A percentile compares a stretch with the other conserved stretches of the same genome.
phyloP scores from a whole-genome alignment of 2,797 vertebrate genomes.

The Okamejei kenojei region DNA sequence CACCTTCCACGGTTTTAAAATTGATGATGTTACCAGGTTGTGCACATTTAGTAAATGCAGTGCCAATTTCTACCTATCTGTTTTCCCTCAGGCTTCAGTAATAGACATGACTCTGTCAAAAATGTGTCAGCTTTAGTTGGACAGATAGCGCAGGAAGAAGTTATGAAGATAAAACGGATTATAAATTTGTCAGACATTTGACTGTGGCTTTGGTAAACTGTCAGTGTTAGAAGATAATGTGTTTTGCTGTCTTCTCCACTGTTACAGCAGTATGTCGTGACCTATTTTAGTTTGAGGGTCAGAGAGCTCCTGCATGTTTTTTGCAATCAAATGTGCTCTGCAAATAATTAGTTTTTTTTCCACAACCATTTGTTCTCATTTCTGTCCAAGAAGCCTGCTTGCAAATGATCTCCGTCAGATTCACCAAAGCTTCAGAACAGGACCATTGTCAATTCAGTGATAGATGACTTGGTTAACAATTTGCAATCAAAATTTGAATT shows the following conservation, averaged over 20 bases:
- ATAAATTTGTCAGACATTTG: not conserved
- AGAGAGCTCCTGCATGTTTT: not conserved
- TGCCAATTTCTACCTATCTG: not conserved
- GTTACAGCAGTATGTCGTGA: not conserved
- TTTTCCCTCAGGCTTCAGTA: not conserved
- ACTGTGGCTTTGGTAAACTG: not conserved
- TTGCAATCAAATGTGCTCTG: not conserved
- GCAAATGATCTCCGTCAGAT: not conserved
- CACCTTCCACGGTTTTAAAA: not conserved
- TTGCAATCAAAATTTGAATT: not conserved
- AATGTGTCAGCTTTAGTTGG: not conserved
- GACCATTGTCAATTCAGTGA: conserved; percentile 18
- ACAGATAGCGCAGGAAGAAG: not conserved
- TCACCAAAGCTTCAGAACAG: not conserved
- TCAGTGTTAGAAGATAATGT: not conserved
- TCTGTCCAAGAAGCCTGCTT: conserved; percentile 3
- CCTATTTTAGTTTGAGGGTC: not conserved
- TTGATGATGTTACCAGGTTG: not conserved
- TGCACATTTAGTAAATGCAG: not conserved
- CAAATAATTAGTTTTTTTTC: conserved; percentile 5
- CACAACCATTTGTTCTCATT: not conserved
- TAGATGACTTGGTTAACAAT: not conserved
- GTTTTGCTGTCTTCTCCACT: not conserved
- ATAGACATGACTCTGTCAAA: not conserved
- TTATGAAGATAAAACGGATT: not conserved